phyloP scores from a whole-genome alignment of 2,113 vertebrate genomes.

The Chelonoidis abingdonii region DNA sequence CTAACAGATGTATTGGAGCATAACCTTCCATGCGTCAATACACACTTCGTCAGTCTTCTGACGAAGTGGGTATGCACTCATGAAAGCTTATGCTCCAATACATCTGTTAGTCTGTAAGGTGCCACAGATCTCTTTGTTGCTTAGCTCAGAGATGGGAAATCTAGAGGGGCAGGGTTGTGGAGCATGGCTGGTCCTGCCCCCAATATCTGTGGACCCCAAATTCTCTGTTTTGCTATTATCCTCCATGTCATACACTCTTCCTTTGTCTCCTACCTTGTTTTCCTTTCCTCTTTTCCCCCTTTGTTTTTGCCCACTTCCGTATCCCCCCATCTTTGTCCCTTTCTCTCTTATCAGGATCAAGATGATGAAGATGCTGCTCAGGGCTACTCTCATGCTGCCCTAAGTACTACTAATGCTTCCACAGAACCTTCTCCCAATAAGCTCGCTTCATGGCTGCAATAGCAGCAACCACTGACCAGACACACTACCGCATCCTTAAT shows the following conservation, averaged over 20 bases:
- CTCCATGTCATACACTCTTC: neutral
- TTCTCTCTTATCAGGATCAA: neutral
- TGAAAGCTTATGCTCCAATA: too few relatives aligned
- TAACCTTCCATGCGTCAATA: too few relatives aligned
- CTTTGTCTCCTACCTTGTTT: neutral
- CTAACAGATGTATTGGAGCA: too few relatives aligned
- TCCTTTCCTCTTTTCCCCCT: neutral
- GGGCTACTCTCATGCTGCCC: neutral
- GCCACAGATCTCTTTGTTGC: too few relatives aligned
- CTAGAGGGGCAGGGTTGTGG: neutral
- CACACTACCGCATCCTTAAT: neutral
- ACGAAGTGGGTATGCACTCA: too few relatives aligned
- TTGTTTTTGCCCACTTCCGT: neutral
- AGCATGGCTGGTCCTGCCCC: neutral
- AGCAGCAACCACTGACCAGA: neutral
- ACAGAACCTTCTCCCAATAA: neutral
- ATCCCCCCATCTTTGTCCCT: neutral
- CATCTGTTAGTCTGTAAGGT: too few relatives aligned
- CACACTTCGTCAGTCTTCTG: too few relatives aligned
- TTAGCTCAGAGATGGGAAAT: neutral
- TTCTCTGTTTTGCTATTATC: neutral
- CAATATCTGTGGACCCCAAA: neutral
- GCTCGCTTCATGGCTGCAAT: neutral
- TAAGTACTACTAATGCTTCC: neutral
- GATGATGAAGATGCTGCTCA: neutral